These are phyloP conservation scores for Bombus consobrinus DNA, from an alignment of 1,140 invertebrate species.

Conservation along the genomic window DNA sequence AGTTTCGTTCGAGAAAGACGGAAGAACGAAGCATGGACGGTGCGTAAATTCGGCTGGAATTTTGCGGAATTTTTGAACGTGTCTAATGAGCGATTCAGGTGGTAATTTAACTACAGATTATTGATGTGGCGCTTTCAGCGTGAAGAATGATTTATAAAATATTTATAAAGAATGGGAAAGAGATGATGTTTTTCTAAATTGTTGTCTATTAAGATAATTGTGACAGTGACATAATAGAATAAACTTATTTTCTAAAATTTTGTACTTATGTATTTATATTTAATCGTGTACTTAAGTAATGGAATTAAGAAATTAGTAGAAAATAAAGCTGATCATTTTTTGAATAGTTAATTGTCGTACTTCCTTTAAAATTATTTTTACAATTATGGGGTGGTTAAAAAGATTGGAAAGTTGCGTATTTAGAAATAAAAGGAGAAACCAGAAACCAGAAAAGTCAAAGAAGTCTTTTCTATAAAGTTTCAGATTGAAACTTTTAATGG, in stretches of 20 bases:
- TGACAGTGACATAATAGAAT: no score
- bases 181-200: no score
- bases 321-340: neutral
- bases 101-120: neutral
- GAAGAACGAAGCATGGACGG: neutral
- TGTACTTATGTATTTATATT: no score
- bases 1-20: neutral
- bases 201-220: no score
- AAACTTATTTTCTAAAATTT: no score
- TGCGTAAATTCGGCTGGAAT: neutral
- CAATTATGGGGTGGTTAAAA: neutral
- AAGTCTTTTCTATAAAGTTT: neutral
- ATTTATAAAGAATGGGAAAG: no score
- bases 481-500: neutral
- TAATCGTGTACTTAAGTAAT: no score
- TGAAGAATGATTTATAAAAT: neutral
- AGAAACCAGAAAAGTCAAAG: neutral
- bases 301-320: neutral
- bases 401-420: neutral
- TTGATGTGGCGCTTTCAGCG: neutral
- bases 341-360: neutral
- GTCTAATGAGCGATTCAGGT: neutral
- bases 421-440: no score
- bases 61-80: neutral
- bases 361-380: neutral